Evolutionary conservation across 2,888 invertebrate species (phyloP), one percentile per base, ranked within the genome.

Genomic region (Cerastis leucographa): DNA sequence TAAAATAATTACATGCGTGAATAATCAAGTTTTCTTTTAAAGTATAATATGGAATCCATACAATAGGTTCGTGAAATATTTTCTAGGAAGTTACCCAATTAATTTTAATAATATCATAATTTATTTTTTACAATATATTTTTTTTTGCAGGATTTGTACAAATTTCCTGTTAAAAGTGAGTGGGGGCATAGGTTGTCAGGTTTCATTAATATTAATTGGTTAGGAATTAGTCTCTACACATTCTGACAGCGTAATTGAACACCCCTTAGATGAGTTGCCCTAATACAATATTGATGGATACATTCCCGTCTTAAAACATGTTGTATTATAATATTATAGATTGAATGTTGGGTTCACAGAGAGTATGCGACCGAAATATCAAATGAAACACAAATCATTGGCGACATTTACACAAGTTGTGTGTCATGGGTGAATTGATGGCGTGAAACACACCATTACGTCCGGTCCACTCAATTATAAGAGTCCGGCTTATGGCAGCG

Each of bases 391-490:
- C 68, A 65, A 85, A 87, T 87, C 81, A 78, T 81, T 81, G 76
- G 62, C 67, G 71, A 81, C 86, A 79, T 74, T 85, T 72, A 80
- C 76, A 80, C 74, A 82, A 84, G 80, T 79, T 76, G 71, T 78
- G 66, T 80, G 79, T 81, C 84, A 75, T 78, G 78, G 71, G 71
- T 80, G 76, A 85, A 87, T 78, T 81, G 78, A 80, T 80, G 85
- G 78, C 83, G 81, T 77, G 77, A 83, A 87, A 80, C 80, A 84
- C 76, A 85, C 85, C 74, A 80, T 86, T 83, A 83, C 81, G 79
- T 87, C 87, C 85, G 86, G 85, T 84, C 64, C 73, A 80, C 85
- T 85, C 84, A 87, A 87, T 87, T 87, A 87, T 80, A 87, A 87
- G 79, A 76, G 81, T 81, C 67, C 69, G 69, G 78, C 74, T 78